Base-by-base conservation (phyloP, 2,113 vertebrate genomes). In the Pteropus alecto region DNA sequence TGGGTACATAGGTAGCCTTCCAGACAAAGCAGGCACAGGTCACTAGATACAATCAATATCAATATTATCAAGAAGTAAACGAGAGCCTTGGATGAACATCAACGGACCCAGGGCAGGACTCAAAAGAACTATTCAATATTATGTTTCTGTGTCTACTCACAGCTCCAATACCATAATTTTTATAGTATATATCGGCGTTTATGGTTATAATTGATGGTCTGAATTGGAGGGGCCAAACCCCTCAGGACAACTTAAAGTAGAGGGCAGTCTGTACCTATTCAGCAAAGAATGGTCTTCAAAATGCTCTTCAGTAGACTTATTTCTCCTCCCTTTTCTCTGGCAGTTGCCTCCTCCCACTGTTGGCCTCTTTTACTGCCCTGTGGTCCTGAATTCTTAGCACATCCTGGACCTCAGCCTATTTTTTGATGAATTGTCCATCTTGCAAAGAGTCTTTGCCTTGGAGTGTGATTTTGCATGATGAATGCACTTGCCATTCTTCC, bases 281-380 rank as follows among this genome's bases (percentile, higher is more conserved):
- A 13, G 0, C 38, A 7, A 12, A 35, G 2, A 21, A 18, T 16
- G 6, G 1, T 28, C 58, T 88, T 46, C 68, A 38, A 43, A n/a
- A 13, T 26, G 41, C 0, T 54, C 46, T 65, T 21, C n/a, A 24
- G 54, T 9, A 26, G 7, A 61, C 19, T 10, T 46, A 1, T 46
- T 30, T 1, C 24, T 26, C 38, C 68, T 15, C 7, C 7, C 30
- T 87, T 28, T 16, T 24, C 70, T 56, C 18, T 35, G 30, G 6
- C 12, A 16, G 0, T 0, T 38, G n/a, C 54, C 3, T 8, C 24
- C 30, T 51, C 43, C 60, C 26, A 48, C 3, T 30, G 19, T 54
- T 61, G 56, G 28, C 6, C n/a, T 61, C 81, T 41, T 9, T n/a
- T 30, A 5, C 4, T 43, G n/a, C 46, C 38, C 30, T 19, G 1